phyloP scores from a whole-genome alignment of 2,888 invertebrate species.

The Phlogophora meticulosa region DNA sequence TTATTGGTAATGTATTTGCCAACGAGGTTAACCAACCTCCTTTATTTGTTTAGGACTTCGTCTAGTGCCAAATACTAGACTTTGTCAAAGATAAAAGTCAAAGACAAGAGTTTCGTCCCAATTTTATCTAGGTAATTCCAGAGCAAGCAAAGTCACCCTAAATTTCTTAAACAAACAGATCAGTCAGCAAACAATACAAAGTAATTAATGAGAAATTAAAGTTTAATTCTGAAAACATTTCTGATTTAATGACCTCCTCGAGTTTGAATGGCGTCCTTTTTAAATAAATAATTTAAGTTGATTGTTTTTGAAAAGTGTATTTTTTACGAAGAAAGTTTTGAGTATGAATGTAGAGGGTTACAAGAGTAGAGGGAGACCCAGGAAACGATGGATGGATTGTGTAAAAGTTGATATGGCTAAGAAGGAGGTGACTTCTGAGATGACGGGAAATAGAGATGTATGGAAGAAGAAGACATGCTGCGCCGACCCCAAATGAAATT shows the following conservation, averaged over 20 bases:
- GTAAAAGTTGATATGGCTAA: too few relatives aligned
- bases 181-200: conserved; percentile 34
- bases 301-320: conserved; percentile 15
- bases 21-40: conserved; percentile 29
- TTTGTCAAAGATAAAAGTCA: conserved; percentile 48
- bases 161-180: conserved; percentile 41
- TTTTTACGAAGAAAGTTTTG: neutral
- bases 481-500: too few relatives aligned
- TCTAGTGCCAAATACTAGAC: conserved; percentile 33
- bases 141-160: conserved; percentile 37
- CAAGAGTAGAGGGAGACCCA: too few relatives aligned
- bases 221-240: conserved; percentile 34
- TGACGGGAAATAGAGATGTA: too few relatives aligned
- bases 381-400: too few relatives aligned
- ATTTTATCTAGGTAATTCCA: conserved; percentile 33
- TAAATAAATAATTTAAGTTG: conserved; percentile 19
- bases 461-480: too few relatives aligned
- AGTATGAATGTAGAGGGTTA: too few relatives aligned
- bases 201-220: conserved; percentile 51
- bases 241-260: conserved; percentile 8
- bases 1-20: conserved; percentile 35
- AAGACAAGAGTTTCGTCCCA: conserved; percentile 40
- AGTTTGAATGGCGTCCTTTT: too few relatives aligned
- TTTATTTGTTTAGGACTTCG: conserved; percentile 36
- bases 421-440: too few relatives aligned